Evolutionary conservation across 2,797 vertebrate species (phyloP), one percentile per base, ranked within the genome.

Genomic region (Yasuhikotakia modesta): DNA sequence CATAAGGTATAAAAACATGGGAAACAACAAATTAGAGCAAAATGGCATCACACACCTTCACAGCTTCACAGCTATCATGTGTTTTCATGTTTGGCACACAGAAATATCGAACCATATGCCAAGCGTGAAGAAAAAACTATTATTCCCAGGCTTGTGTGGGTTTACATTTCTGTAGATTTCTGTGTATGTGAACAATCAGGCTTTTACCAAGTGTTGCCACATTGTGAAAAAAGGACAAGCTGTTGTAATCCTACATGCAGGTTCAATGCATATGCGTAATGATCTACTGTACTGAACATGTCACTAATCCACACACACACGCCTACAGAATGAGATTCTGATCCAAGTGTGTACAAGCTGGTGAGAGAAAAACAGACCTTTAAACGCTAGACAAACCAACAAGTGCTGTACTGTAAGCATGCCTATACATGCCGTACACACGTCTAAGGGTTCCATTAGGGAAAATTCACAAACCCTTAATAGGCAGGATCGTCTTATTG

Each of bases 271-370:
- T 14, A 64, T 10, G 8, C 21, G 12, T 32, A 16, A 30, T 53
- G 66, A 52, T 60, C 46, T 24, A 84, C 83, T 80, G 86, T 85
- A 87, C 83, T 74, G 75, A 81, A 73, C 83, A 76, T 79, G 35
- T 39, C 35, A 39, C 81, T 87, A 87, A 88, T 86, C 85, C 86
- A 82, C 84, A 81, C 70, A 75, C 76, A 87, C 82, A 85, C n/a
- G 88, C 88, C 72, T 5, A 63, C 22, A 77, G 5, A 68, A 55
- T 48, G 21, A 19, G 64, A 73, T 81, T 35, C 60, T 30, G 16
- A 8, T 87, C 86, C 73, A 76, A 79, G 52, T 50, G 57, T 55
- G 73, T 60, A 70, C 57, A 63, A 64, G 85, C 81, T 81, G 86
- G 43, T n/a, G 14, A 32, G 14, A 63, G 12, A 63, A 27, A 61